These are phyloP conservation scores for Gopherus flavomarginatus DNA, from an alignment of 2,113 vertebrate genomes.

Conservation along the genomic window DNA sequence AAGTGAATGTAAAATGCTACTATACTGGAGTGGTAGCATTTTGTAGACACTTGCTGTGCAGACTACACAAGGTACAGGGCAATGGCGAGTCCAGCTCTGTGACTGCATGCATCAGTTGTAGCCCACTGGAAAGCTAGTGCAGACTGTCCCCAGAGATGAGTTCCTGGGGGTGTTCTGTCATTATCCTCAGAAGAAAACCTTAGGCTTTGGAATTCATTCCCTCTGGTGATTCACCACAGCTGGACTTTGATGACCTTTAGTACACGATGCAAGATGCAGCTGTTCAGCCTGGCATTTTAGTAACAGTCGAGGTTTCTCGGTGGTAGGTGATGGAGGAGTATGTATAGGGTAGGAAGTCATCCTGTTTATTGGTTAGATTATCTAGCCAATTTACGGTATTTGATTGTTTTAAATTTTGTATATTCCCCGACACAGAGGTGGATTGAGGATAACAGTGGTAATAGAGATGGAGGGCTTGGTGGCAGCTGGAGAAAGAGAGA, in stretches of 20 bases:
- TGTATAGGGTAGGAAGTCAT: not conserved
- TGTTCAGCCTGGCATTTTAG: not conserved
- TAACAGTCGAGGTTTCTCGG: not conserved
- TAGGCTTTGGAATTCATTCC: not conserved
- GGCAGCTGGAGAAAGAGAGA: not conserved
- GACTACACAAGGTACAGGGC: not conserved
- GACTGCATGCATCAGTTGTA: not conserved
- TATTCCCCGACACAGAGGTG: rapidly evolving
- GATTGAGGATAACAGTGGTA: not conserved
- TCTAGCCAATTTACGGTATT: not conserved
- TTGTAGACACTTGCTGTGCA: no score
- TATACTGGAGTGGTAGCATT: not conserved
- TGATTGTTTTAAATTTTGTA: not conserved
- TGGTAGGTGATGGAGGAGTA: rapidly evolving
- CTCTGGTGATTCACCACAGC: rapidly evolving
- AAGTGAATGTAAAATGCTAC: not conserved
- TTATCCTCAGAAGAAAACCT: not conserved
- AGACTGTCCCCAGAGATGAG: not conserved
- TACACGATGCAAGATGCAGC: rapidly evolving
- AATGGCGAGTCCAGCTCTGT: not conserved
- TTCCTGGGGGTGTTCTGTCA: rapidly evolving
- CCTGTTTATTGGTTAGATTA: not conserved
- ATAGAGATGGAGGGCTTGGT: not conserved
- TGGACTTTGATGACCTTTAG: not conserved
- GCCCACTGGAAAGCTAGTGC: not conserved